phyloP scores from a whole-genome alignment of 1,140 invertebrate species.

The Phenacoccus solenopsis region DNA sequence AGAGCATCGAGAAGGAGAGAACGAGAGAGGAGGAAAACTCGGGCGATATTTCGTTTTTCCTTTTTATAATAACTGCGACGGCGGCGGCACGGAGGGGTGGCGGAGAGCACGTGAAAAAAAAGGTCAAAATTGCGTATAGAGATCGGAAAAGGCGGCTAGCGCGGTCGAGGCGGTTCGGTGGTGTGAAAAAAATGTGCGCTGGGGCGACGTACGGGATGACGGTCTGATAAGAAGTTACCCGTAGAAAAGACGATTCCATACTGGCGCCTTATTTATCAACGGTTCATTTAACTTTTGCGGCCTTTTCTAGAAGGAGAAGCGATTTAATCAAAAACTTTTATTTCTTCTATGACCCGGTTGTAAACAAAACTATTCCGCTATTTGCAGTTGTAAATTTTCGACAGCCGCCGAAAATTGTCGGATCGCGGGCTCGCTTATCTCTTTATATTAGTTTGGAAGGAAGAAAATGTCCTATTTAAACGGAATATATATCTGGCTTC shows the following conservation, averaged over 20 bases:
- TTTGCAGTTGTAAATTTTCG: not conserved
- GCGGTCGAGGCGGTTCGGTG: not conserved
- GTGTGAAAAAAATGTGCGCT: not conserved
- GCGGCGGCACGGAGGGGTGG: not conserved
- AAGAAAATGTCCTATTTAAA: not conserved
- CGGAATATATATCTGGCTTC: not conserved
- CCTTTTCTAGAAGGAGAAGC: not conserved
- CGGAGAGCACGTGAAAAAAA: not conserved
- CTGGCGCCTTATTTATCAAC: constrained; percentile 17
- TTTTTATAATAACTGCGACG: not conserved
- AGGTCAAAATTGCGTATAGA: constrained; percentile 9
- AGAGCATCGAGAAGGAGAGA: not conserved
- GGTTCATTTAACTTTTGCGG: constrained; percentile 17
- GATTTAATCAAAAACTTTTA: constrained; percentile 18
- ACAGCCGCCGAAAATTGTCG: not conserved
- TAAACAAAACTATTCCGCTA: constrained; percentile 11
- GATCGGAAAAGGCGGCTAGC: not conserved
- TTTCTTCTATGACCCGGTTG: constrained; percentile 15
- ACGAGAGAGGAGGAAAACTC: not conserved
- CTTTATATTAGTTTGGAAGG: not conserved
- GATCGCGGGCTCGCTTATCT: not conserved
- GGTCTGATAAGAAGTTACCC: constrained; percentile 11
- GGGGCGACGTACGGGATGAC: not conserved
- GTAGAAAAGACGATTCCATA: constrained; percentile 8
- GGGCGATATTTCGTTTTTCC: not conserved